Evolutionary conservation across 64 coral and sea anemone genomes (phyloP).

Genomic region (Porites australiensis): DNA sequence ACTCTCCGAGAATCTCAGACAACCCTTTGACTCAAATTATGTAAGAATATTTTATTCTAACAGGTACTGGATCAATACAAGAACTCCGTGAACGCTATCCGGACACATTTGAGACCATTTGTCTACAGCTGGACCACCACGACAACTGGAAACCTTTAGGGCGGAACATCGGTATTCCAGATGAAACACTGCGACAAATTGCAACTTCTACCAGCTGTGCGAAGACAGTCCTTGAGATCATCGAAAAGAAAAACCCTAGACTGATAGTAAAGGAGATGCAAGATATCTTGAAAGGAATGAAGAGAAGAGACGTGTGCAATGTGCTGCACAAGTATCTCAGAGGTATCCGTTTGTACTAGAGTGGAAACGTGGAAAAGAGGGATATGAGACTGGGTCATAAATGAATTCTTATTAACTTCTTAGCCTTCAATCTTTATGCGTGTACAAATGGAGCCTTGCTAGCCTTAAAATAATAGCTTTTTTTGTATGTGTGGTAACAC

Average conservation of each 20-base stretch:
- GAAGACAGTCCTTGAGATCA: conserved; percentile 11
- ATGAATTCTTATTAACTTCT: too few species aligned
- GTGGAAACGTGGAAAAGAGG: too few species aligned
- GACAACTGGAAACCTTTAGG: neutral
- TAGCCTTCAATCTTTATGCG: too few species aligned
- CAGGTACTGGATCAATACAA: neutral
- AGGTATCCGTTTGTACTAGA: conserved; percentile 31
- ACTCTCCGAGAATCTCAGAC: too few species aligned
- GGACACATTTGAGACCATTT: conserved; percentile 30
- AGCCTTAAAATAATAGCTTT: too few species aligned
- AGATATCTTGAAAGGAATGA: neutral
- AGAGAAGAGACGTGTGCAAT: conserved; percentile 1
- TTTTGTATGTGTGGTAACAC: too few species aligned
- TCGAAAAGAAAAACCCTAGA: conserved; percentile 25
- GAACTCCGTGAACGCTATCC: neutral
- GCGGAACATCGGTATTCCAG: neutral
- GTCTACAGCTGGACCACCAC: conserved; percentile 20
- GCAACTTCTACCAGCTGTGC: neutral
- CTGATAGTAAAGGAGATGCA: conserved; percentile 35
- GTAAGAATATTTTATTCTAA: neutral
- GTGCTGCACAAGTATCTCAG: neutral
- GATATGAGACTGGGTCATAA: too few species aligned
- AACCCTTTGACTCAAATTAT: too few species aligned
- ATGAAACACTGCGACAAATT: neutral
- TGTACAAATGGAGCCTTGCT: too few species aligned